Evolutionary conservation across 2,888 invertebrate genomes (phyloP).

Genomic region (Ganaspis brasiliensis): DNA sequence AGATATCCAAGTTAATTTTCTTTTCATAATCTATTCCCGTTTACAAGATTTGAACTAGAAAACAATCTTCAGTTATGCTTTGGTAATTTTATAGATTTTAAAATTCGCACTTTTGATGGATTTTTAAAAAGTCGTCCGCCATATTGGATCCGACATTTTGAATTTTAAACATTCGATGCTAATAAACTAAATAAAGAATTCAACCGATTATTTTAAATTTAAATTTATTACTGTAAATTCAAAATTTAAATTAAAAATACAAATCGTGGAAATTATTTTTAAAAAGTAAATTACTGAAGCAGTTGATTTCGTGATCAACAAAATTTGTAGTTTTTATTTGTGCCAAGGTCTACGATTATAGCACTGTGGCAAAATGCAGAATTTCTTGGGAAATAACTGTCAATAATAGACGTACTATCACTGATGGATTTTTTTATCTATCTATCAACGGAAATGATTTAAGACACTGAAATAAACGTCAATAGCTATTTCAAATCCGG

Average conservation of each 20-base stretch:
- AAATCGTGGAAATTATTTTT: background rate
- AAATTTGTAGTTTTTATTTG: constrained; percentile 24
- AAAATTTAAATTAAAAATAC: background rate
- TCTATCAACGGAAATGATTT: constrained; percentile 22
- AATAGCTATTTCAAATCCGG: background rate
- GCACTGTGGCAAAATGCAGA: constrained; percentile 22
- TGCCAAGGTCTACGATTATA: constrained; percentile 30
- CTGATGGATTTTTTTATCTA: constrained; percentile 2
- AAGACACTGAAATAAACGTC: background rate
- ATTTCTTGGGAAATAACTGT: background rate
- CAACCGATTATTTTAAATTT: no score
- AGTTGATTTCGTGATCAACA: background rate
- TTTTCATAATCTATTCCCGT: background rate
- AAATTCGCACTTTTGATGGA: no score
- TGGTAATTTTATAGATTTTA: no score
- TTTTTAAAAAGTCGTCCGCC: no score
- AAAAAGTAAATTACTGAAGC: background rate
- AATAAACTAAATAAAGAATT: no score
- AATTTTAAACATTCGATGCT: no score
- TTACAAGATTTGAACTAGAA: no score
- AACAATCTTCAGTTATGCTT: no score
- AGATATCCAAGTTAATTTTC: background rate
- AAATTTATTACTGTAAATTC: no score
- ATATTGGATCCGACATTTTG: no score
- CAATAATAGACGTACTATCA: background rate